These are phyloP conservation scores for Neogale vison DNA, from an alignment of 2,113 vertebrate genomes.

Conservation along the genomic window DNA sequence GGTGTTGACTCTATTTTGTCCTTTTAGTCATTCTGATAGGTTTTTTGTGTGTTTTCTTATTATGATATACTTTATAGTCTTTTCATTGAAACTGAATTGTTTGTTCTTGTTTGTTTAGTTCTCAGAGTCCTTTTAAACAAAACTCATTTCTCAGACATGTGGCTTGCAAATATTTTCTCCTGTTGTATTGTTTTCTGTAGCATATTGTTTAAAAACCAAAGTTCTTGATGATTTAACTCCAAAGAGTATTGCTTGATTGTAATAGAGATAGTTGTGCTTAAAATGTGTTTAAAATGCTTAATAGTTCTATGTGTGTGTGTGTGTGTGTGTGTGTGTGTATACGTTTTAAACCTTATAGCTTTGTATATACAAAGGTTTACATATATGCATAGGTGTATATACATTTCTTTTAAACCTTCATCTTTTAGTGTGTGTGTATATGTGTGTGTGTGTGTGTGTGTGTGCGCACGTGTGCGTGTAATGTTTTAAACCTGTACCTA, in stretches of 20 bases:
- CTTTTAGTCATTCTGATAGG: not conserved
- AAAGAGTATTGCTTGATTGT: not conserved
- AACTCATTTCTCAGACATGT: not conserved
- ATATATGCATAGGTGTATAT: not conserved
- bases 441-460: not conserved
- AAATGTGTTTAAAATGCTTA: not conserved
- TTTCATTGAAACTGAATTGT: not conserved
- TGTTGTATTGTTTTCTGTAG: not conserved
- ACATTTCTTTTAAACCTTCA: not conserved
- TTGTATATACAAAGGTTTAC: not conserved
- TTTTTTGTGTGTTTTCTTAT: not conserved
- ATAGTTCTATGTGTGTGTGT: no score
- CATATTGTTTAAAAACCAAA: not conserved
- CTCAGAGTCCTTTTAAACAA: not conserved
- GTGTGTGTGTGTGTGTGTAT: no score
- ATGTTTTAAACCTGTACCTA: not conserved
- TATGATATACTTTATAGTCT: not conserved
- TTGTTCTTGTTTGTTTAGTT: not conserved
- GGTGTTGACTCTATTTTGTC: no score
- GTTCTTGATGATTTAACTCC: not conserved
- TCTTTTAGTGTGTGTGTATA: not conserved
- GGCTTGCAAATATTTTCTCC: not conserved
- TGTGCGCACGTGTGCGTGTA: no score
- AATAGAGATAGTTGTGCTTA: not conserved
- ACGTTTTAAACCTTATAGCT: no score